Evolutionary conservation across 2,797 vertebrate species (phyloP).

Genomic region (Muscicapa comitata): DNA sequence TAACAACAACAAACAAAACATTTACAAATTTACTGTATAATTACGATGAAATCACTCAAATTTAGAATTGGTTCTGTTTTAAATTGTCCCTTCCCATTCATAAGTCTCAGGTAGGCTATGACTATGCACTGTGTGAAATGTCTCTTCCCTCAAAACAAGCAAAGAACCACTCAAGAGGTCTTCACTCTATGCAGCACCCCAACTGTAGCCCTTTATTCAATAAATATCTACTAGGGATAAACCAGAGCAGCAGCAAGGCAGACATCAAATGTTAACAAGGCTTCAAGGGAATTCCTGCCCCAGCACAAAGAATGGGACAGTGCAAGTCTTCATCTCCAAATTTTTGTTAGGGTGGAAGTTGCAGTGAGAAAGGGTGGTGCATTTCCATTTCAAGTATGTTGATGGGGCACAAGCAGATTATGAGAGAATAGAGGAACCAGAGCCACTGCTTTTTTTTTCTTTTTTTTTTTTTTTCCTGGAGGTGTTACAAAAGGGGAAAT

Average conservation of each 20-base stretch:
- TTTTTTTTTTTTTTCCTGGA: background rate
- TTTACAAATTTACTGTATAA: background rate
- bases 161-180: background rate
- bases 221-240: background rate
- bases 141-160: background rate
- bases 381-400: background rate
- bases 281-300: background rate
- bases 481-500: background rate
- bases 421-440: background rate
- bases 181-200: background rate
- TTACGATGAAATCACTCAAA: background rate
- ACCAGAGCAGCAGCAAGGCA: background rate
- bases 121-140: background rate
- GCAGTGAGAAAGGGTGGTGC: background rate
- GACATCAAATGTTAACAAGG: background rate
- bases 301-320: background rate
- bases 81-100: background rate
- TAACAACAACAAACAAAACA: background rate
- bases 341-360: background rate
- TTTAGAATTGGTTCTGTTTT: background rate
- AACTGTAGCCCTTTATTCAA: background rate
- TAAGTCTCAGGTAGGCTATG: background rate
- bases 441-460: background rate
- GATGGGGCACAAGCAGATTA: background rate
- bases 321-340: background rate